Base-by-base conservation (phyloP, 1,140 invertebrate species). In the Cydia strobilella region DNA sequence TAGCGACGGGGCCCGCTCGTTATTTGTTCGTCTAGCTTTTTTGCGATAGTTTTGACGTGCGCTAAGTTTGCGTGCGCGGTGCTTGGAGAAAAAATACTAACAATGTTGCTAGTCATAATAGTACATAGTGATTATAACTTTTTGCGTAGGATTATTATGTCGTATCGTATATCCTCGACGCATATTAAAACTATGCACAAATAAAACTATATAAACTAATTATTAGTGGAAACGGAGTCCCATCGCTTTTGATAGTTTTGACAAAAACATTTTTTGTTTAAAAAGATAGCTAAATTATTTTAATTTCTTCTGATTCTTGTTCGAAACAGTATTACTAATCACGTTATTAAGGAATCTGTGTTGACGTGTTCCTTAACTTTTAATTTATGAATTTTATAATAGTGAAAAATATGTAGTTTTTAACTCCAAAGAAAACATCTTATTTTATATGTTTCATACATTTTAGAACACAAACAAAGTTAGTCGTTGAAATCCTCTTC, bases 21-120 rank as follows among this genome's bases (percentile, higher is more conserved):
- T 72, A 72, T 69, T 69, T 69, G 65, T 69, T 18, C 27, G 65
- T 23, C 18, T 23, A 69, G 31, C 31, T 69, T 35, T 13, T 69
- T 69, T 69, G 27, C 31, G 27, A 27, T n/a, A 12, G 31, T 39
- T 51, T 51, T 51, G 48, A 51, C n/a, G 48, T 51, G 45, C 45
- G 45, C 10, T n/a, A 51, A 15, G 45, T 51, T 51, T 12, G 42
- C 42, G 42, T 45, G 15, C 2, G 48, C n/a, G 48, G 48, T 18
- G 20, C 20, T 59, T 23, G 54, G 2, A 59, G 20, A 23, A 59
- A 59, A 59, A 23, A 59, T 10, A 59, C 15, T 18, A 18, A 54
- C 12, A 15, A 48, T 48, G 54, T 23, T 59, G n/a, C 54, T 59
- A 59, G 51, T 59, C 23, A 9, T 59, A 59, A 23, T 7, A n/a